Percentiles rank a stretch among this genome's conserved stretches.
These are phyloP conservation scores for Callipepla squamata DNA, from an alignment of 2,113 vertebrate species.

Conservation along the genomic window DNA sequence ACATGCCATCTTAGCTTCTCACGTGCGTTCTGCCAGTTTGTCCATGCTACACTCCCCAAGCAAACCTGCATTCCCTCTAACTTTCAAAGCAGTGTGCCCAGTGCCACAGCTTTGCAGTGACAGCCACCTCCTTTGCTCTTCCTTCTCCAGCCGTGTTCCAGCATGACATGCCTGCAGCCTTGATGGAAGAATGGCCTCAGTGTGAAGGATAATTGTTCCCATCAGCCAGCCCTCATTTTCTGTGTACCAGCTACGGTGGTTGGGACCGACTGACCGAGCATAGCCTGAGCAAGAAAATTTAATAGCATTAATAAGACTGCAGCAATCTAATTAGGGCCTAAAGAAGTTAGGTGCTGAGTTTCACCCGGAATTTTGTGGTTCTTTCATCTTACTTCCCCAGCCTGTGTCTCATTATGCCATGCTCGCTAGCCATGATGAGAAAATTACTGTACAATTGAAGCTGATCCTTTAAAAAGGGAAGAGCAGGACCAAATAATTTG, in stretches of 20 bases:
- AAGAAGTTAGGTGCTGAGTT: not conserved
- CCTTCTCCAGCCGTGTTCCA: not conserved
- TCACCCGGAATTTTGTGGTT: not conserved
- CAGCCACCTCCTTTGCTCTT: not conserved
- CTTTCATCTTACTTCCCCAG: not conserved
- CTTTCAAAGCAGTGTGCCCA: not conserved
- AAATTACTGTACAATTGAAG: not conserved
- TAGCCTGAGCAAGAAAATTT: not conserved
- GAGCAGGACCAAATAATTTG: not conserved
- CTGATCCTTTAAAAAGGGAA: not conserved
- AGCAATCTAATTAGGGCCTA: not conserved
- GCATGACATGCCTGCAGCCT: accelerated
- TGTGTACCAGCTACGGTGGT: not conserved
- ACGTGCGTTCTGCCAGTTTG: not conserved
- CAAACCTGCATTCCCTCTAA: accelerated
- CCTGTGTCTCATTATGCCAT: not conserved
- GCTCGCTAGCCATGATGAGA: not conserved
- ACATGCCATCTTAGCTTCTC: not conserved
- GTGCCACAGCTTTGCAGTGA: not conserved
- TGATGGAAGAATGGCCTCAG: not conserved
- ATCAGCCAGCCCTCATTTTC: not conserved
- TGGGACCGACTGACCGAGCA: not conserved
- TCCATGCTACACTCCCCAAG: not conserved
- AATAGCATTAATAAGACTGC: not conserved
- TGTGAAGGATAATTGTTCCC: not conserved